Evolutionary conservation across 2,888 invertebrate species (phyloP).

Genomic region (Tetrapedia diversipes): DNA sequence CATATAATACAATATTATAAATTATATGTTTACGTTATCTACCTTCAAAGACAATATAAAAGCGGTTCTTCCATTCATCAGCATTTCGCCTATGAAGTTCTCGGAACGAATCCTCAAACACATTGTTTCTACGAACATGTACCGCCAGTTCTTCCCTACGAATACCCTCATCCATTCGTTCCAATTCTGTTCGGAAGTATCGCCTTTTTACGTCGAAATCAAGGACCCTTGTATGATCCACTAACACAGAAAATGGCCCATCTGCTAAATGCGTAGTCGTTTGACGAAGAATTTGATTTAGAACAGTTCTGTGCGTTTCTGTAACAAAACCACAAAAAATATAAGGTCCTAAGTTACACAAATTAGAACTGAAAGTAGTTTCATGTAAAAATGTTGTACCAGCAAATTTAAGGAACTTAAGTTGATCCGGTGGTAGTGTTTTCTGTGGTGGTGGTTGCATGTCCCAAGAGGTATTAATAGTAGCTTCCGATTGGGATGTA

Average conservation of each 20-base stretch:
- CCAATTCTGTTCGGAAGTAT: slow-evolving; percentile 94
- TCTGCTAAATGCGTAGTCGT: slow-evolving; percentile 91
- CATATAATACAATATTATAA: background rate
- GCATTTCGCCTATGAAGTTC: slow-evolving; percentile 92
- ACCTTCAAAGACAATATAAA: slow-evolving; percentile 97
- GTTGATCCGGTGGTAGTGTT: slow-evolving; percentile 86
- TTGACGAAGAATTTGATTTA: slow-evolving; percentile 94
- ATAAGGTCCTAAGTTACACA: background rate
- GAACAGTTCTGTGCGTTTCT: slow-evolving; percentile 93
- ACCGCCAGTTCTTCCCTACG: slow-evolving; percentile 93
- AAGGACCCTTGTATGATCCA: slow-evolving; percentile 93
- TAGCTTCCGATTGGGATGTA: slow-evolving; percentile 71
- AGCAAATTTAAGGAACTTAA: slow-evolving; percentile 92
- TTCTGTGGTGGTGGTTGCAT: slow-evolving; percentile 75
- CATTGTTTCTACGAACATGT: slow-evolving; percentile 91
- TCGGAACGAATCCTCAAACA: slow-evolving; percentile 95
- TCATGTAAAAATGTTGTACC: slow-evolving; percentile 80
- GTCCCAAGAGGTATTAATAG: slow-evolving; percentile 76
- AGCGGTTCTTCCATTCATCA: slow-evolving; percentile 95
- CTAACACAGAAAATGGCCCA: slow-evolving; percentile 93
- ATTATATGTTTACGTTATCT: slow-evolving; percentile 41
- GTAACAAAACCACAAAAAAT: slow-evolving; percentile 49
- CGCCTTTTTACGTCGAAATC: slow-evolving; percentile 95
- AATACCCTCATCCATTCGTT: slow-evolving; percentile 91
- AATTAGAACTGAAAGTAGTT: background rate